Evolutionary conservation across 1,140 invertebrate genomes (phyloP), one percentile per base, ranked within the genome.

Genomic region (Hermetia illucens): DNA sequence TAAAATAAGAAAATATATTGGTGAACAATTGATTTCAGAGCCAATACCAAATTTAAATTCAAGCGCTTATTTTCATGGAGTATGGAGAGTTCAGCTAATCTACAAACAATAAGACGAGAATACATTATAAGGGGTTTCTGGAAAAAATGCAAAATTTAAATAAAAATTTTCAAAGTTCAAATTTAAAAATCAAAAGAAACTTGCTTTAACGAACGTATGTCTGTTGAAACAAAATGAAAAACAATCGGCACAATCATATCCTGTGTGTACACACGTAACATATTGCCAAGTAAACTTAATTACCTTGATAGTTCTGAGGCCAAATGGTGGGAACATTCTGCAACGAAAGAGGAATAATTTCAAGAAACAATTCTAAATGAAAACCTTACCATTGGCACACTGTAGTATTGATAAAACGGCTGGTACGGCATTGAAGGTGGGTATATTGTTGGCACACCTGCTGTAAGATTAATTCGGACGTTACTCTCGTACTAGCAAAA

Each of bases 371-470:
- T 35, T 35, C 15, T 3, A 31, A 39, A 22, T 30, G 13, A 34
- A 39, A 21, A 34, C 25, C 52, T 60, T 34, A 61, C 58, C 58
- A 61, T 61, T 58, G 58, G 58, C 52, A 60, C 57, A 44, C 58
- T 61, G 48, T 60, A 58, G 49, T 60, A 60, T 45, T 61, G 58
- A 58, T 61, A 61, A 48, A 58, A 60, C 52, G 58, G 58, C 50
- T 61, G 58, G 53, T 60, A 60, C 55, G 60, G 57, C 55, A 61
- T 61, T 48, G 58, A 56, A 49, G 55, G 58, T 55, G 57, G 58
- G 51, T 61, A 61, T 47, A 61, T 47, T 48, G 58, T 50, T 55
- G 58, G 57, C 44, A 60, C 52, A 40, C 55, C 58, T 49, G 54
- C 57, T 45, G 56, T n/a, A n/a, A n/a, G n/a, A n/a, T n/a, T n/a